A percentile compares a stretch with the other conserved stretches of the same genome.
Evolutionary conservation across 2,113 vertebrate species (phyloP).

Genomic region (Phalacrocorax brasilianus): DNA sequence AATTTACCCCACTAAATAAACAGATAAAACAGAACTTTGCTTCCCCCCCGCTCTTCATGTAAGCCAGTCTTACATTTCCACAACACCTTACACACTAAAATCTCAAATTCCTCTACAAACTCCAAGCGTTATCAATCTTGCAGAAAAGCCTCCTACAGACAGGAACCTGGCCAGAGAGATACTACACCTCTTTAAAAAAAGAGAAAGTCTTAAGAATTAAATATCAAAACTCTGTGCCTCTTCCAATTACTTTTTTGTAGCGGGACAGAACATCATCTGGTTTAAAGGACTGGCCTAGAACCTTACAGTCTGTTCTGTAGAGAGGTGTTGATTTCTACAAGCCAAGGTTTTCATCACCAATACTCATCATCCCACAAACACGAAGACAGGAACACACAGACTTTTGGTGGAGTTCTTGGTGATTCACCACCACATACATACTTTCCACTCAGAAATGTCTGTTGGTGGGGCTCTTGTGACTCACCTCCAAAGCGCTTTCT

Average conservation of each 20-base stretch:
- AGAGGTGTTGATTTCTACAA: not conserved
- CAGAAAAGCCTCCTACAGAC: not conserved
- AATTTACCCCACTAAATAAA: not conserved
- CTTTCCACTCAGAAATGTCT: constrained; percentile 43
- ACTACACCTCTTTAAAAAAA: not conserved
- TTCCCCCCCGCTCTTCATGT: not conserved
- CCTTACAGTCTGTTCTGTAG: not conserved
- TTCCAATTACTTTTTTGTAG: not conserved
- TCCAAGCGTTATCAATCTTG: not conserved
- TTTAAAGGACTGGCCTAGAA: not conserved
- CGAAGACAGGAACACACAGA: not conserved
- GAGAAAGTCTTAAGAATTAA: not conserved
- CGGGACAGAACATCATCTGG: not conserved
- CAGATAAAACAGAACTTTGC: not conserved
- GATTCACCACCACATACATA: constrained; percentile 43
- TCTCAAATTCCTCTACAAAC: not conserved
- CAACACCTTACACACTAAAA: not conserved
- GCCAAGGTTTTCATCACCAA: not conserved
- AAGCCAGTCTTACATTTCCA: not conserved
- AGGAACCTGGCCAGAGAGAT: not conserved
- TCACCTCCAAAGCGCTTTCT: constrained; percentile 11
- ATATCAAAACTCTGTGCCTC: not conserved
- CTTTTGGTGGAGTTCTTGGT: constrained; percentile 31
- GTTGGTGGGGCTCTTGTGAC: constrained; percentile 45
- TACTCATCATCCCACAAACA: not conserved